These are phyloP conservation scores for Sphecodes monilicornis DNA, from an alignment of 2,888 invertebrate genomes.

Conservation along the genomic window DNA sequence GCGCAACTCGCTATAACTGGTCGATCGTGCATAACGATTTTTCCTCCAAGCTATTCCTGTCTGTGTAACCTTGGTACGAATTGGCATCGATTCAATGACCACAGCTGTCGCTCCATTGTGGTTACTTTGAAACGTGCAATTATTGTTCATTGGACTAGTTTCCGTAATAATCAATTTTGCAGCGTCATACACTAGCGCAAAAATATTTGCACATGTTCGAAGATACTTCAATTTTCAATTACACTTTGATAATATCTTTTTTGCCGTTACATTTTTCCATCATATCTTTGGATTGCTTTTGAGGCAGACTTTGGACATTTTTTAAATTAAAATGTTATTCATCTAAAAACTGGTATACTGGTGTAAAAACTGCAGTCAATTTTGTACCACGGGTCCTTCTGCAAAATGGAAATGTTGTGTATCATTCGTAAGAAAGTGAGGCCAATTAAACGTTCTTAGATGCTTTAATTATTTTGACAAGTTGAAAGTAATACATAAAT, in stretches of 20 bases:
- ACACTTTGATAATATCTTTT: too few species aligned
- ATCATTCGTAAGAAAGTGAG: too few species aligned
- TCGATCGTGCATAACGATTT: conserved; percentile 61
- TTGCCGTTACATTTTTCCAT: too few species aligned
- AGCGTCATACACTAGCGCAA: background rate
- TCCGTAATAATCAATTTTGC: conserved; percentile 2
- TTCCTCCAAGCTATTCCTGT: conserved; percentile 55
- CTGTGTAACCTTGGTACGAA: conserved; percentile 41
- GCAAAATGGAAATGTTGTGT: too few species aligned
- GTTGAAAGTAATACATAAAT: too few species aligned
- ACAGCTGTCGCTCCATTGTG: conserved; percentile 43
- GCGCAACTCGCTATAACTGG: conserved; percentile 19
- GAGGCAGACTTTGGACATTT: too few species aligned
- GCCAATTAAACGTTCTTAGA: too few species aligned
- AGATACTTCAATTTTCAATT: background rate
- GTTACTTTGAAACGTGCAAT: conserved; percentile 41
- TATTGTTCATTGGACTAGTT: background rate
- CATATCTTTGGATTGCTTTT: too few species aligned
- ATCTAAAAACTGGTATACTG: background rate
- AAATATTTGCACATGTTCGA: background rate
- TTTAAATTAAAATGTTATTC: too few species aligned
- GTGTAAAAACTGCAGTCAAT: background rate
- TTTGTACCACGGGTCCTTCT: background rate
- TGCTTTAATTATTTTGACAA: too few species aligned
- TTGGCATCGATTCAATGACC: conserved; percentile 55